phyloP scores from a whole-genome alignment of 2,113 vertebrate species.

The Oostethus manadensis region DNA sequence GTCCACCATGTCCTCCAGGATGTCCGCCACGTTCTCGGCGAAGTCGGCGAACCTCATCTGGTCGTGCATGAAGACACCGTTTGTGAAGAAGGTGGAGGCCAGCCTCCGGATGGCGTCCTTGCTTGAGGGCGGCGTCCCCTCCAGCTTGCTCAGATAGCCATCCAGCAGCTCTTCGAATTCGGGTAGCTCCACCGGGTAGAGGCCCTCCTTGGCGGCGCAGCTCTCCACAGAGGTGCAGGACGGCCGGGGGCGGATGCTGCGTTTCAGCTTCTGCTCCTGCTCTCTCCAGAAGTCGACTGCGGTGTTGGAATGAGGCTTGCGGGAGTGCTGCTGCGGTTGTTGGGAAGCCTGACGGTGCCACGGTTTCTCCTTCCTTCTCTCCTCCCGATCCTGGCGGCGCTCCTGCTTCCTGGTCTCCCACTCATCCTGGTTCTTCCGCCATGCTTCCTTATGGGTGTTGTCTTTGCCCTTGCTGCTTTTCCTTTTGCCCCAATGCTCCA shows the following conservation, averaged over 20 bases:
- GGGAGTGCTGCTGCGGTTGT: conserved; percentile 19
- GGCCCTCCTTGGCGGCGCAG: conserved; percentile 81
- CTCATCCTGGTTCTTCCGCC: conserved; percentile 63
- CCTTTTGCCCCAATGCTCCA: conserved; percentile 59
- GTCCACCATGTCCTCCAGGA: conserved; percentile 84
- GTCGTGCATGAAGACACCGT: conserved; percentile 78
- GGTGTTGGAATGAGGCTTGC: conserved; percentile 12
- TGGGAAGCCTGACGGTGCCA: conserved; percentile 51
- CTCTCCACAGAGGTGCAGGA: conserved; percentile 69
- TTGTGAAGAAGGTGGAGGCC: conserved; percentile 69
- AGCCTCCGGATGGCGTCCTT: conserved; percentile 63
- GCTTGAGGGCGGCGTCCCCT: conserved; percentile 37
- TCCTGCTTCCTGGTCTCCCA: conserved; percentile 65
- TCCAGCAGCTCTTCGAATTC: conserved; percentile 78
- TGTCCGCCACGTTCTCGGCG: conserved; percentile 68
- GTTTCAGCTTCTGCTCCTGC: conserved; percentile 61
- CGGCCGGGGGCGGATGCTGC: conserved; percentile 61
- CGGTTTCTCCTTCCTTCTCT: conserved; percentile 65
- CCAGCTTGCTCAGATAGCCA: conserved; percentile 72
- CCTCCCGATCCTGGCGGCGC: conserved; percentile 56
- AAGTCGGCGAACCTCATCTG: conserved; percentile 80
- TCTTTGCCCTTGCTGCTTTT: conserved; percentile 45
- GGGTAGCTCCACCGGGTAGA: conserved; percentile 71
- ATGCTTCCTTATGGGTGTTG: conserved; percentile 60
- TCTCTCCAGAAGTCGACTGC: conserved; percentile 63